phyloP scores from a whole-genome alignment of 2,113 vertebrate species.

The Carettochelys insculpta region DNA sequence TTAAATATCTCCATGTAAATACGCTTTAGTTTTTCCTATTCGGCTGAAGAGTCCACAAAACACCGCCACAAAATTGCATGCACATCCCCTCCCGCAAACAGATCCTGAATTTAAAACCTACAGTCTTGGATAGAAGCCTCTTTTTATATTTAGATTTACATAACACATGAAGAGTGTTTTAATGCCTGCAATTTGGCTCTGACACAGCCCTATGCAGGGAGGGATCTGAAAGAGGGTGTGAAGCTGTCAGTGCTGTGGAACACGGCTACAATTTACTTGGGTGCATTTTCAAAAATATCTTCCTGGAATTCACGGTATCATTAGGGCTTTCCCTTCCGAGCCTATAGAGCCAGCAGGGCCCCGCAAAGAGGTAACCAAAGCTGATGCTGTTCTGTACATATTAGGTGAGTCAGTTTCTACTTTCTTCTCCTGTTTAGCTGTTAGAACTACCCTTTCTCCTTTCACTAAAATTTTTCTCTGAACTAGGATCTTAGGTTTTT shows the following conservation, averaged over 20 bases:
- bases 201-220: too few species aligned
- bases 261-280: background rate
- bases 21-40: too few species aligned
- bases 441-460: background rate
- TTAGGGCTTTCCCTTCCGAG: background rate
- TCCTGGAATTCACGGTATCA: background rate
- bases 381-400: background rate
- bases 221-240: background rate
- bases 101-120: background rate
- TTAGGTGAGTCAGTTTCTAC: fast-evolving
- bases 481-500: background rate
- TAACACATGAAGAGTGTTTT: background rate
- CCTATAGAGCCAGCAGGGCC: background rate
- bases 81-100: too few species aligned
- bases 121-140: background rate
- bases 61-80: too few species aligned
- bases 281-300: background rate
- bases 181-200: fast-evolving
- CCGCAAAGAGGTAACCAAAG: fast-evolving
- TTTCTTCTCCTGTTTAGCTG: background rate
- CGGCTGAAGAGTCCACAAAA: background rate
- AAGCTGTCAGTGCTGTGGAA: fast-evolving
- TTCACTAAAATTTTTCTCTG: background rate
- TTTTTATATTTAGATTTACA: background rate
- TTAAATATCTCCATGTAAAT: background rate